Percentiles rank a stretch among this genome's conserved stretches.
Conservation (phyloP, 2,888 invertebrate genomes). For the Dendrolimus houi region DNA sequence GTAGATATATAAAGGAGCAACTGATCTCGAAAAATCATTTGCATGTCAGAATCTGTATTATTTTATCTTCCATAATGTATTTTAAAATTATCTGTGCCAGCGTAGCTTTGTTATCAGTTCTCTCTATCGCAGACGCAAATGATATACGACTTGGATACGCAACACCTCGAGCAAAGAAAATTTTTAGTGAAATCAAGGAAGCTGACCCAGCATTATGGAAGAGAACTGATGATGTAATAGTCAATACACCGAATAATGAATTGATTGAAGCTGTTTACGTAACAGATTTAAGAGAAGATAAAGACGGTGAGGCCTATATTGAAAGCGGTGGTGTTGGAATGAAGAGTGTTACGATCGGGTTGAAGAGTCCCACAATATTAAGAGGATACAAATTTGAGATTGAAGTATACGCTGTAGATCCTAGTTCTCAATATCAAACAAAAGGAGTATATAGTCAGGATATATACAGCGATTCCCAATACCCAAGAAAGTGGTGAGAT, state of each 20-base stretch:
- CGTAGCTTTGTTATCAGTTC: neutral
- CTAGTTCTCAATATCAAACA: neutral
- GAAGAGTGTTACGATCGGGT: constrained; percentile 41
- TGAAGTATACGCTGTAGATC: constrained; percentile 41
- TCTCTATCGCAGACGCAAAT: constrained; percentile 6
- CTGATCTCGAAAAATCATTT: neutral
- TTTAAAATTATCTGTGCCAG: neutral
- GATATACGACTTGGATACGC: constrained; percentile 38
- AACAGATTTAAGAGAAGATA: constrained; percentile 44
- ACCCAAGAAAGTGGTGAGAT: neutral
- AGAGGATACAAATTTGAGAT: constrained; percentile 56
- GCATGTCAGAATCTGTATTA: neutral
- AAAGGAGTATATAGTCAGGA: neutral
- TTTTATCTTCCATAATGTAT: too few relatives aligned
- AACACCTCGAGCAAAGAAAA: constrained; percentile 41
- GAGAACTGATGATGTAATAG: constrained; percentile 39
- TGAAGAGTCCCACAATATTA: constrained; percentile 47
- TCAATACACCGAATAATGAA: constrained; percentile 42
- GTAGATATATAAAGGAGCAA: neutral
- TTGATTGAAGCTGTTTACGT: constrained; percentile 53
- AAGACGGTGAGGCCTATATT: constrained; percentile 45
- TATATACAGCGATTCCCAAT: neutral
- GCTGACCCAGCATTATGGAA: constrained; percentile 54
- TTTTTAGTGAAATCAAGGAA: constrained; percentile 53
- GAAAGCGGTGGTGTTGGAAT: constrained; percentile 51